Evolutionary conservation across 1,140 invertebrate genomes (phyloP).

Genomic region (Macrotrachela quadricornifera): DNA sequence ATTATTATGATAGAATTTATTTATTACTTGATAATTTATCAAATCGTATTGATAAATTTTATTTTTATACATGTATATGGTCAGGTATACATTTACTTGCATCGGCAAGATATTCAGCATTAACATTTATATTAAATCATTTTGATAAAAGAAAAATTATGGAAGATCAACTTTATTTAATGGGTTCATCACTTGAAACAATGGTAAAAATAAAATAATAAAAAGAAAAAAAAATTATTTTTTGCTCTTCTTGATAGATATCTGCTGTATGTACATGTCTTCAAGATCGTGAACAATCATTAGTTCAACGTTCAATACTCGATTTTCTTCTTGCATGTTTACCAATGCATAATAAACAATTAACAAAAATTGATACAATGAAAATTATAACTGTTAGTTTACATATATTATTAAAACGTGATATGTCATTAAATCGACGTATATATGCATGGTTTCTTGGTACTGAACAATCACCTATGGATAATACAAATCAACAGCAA

Average conservation of each 20-base stretch:
- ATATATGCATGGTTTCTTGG: conserved; percentile 63
- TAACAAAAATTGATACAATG: conserved; percentile 50
- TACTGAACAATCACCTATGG: not conserved
- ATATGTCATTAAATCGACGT: conserved; percentile 72
- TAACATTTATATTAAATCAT: conserved; percentile 55
- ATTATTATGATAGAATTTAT: conserved; percentile 50
- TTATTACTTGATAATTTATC: conserved; percentile 26
- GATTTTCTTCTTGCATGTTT: conserved; percentile 63
- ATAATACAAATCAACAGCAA: conserved; percentile 1
- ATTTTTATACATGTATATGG: conserved; percentile 73
- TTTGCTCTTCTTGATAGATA: conserved; percentile 26
- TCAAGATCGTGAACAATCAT: conserved; percentile 48
- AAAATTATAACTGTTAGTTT: conserved; percentile 54
- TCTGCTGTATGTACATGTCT: conserved; percentile 47
- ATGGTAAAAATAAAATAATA: conserved; percentile 51
- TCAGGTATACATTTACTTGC: conserved; percentile 55
- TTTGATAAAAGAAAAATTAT: conserved; percentile 49
- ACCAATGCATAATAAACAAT: conserved; percentile 58
- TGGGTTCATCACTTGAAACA: not conserved
- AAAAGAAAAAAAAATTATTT: conserved; percentile 26
- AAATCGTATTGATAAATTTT: conserved; percentile 49
- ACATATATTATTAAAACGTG: conserved; percentile 57
- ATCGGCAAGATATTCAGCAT: conserved; percentile 57
- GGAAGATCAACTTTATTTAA: conserved; percentile 5
- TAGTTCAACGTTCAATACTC: conserved; percentile 64